Base-by-base conservation (phyloP, 2,797 vertebrate genomes). In the Borostomias antarcticus region DNA sequence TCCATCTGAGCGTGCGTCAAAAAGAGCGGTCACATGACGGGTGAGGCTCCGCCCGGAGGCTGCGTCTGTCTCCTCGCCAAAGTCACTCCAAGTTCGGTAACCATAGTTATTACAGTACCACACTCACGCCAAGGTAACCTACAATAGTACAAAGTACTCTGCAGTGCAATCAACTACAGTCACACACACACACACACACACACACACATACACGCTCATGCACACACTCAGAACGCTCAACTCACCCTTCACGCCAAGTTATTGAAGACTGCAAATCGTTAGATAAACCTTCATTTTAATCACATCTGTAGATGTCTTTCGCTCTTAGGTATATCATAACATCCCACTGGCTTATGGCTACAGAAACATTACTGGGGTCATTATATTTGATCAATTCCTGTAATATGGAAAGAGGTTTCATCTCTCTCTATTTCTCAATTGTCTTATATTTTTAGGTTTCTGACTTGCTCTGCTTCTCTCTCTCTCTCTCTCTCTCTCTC, bases 211-310 rank as follows among this genome's bases (percentile, higher is more conserved):
- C 30, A n/a, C n/a, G n/a, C n/a, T n/a, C n/a, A 58, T 2, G n/a
- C n/a, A 47, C 28, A 58, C 40, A 33, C 29, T 26, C 50, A 40
- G 23, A 13, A 28, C 59, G 33, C 11, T 25, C 51, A 19, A 15
- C 37, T 30, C 52, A 48, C 70, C 60, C 35, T 66, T 74, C 61
- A 69, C 5, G 23, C 61, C 13, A 8, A 52, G 62, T 43, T 68
- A 64, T 9, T 43, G 48, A 68, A 64, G 62, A 70, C 57, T 68
- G 73, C 69, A 75, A 82, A 78, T 82, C 68, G 78, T 80, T 81
- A 70, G 62, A 79, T 62, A 76, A 81, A 79, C 77, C 66, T 64
- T 63, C 66, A 45, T 61, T 70, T 80, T 85, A 83, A 87, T 86
- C 78, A 81, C 70, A 65, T 72, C 32, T 65, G 53, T 60, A 56